Conservation (phyloP, 2,113 vertebrate species). For the Cryptotis parvus region DNA sequence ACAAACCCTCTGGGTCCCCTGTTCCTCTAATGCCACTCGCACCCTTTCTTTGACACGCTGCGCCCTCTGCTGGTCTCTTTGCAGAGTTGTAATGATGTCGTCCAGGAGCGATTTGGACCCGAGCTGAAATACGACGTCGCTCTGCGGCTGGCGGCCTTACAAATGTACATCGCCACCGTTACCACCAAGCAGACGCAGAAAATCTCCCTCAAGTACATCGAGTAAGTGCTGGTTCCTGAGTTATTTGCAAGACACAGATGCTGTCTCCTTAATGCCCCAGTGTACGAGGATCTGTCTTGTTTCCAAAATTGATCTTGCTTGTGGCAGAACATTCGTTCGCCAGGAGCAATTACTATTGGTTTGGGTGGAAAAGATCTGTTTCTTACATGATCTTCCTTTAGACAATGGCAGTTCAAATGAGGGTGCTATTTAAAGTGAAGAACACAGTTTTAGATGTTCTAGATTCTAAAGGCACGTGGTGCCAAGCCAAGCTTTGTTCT, state of each 20-base stretch:
- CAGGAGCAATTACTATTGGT: background rate
- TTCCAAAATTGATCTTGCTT: conserved; percentile 32
- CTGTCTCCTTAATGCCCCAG: background rate
- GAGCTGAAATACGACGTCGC: conserved; percentile 98
- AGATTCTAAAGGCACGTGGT: background rate
- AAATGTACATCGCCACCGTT: conserved; percentile 98
- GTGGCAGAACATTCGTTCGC: background rate
- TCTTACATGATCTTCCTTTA: background rate
- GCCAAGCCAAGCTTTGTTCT: conserved; percentile 14
- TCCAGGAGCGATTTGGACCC: conserved; percentile 96
- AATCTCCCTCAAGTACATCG: conserved; percentile 98
- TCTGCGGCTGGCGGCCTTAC: conserved; percentile 95
- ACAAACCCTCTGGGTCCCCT: conserved; percentile 49
- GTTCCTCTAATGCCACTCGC: background rate
- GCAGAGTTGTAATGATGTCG: conserved; percentile 98
- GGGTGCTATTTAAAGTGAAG: background rate
- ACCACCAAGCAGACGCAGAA: conserved; percentile 98
- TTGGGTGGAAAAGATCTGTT: background rate
- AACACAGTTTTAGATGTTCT: background rate
- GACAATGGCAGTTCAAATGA: background rate
- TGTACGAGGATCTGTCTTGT: background rate
- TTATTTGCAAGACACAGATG: conserved; percentile 25
- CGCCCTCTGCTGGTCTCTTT: conserved; percentile 89
- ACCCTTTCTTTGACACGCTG: conserved; percentile 73
- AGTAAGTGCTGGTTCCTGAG: conserved; percentile 90